Percentiles rank a stretch among this genome's conserved stretches.
phyloP scores from a whole-genome alignment of 2,797 vertebrate genomes.

The Dendrocincla fuliginosa region DNA sequence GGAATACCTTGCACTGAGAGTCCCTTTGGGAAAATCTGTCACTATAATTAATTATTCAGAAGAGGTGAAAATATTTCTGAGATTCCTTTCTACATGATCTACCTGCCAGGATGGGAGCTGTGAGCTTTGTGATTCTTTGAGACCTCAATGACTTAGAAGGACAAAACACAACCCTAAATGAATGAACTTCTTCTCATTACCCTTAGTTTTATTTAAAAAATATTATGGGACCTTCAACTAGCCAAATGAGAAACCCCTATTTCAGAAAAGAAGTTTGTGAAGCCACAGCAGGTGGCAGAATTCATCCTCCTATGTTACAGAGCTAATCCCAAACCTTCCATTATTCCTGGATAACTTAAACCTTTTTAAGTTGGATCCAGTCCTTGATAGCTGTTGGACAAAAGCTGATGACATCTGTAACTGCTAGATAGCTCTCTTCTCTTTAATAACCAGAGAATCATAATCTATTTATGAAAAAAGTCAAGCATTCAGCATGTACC shows the following conservation, averaged over 20 bases:
- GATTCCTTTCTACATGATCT: not conserved
- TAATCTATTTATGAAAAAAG: not conserved
- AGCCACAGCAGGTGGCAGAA: conserved; percentile 5
- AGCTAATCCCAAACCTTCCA: conserved; percentile 3
- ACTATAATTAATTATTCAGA: not conserved
- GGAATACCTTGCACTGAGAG: not conserved
- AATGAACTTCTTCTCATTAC: not conserved
- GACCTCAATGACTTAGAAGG: not conserved
- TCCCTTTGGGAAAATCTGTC: not conserved
- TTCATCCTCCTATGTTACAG: not conserved
- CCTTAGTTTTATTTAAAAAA: not conserved
- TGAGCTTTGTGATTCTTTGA: not conserved
- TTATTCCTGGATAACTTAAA: conserved; percentile 41
- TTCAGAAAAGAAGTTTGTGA: not conserved
- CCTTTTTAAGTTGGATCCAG: conserved; percentile 33
- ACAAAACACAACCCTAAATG: not conserved
- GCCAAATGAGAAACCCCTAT: not conserved
- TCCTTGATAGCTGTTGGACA: conserved; percentile 37
- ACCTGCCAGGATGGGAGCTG: not conserved
- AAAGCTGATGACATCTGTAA: conserved; percentile 59
- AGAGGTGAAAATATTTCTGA: not conserved
- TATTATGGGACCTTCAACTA: not conserved
- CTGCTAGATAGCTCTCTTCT: not conserved
- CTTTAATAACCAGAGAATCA: not conserved
- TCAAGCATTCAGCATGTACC: not conserved